Evolutionary conservation across 2,113 vertebrate genomes (phyloP).

Genomic region (Albula goreensis): DNA sequence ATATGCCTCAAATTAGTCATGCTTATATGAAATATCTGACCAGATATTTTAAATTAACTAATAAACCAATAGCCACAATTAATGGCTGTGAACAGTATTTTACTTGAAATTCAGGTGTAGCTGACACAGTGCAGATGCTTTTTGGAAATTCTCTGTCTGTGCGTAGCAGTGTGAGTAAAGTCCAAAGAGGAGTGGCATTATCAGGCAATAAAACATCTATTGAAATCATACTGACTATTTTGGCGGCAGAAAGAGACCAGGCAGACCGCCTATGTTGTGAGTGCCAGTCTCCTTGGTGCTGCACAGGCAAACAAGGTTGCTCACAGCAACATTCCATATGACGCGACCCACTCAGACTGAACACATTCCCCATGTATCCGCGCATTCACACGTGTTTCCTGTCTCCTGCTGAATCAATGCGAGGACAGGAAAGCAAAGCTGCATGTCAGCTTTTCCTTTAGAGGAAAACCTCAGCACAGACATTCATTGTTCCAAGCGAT

Average conservation of each 20-base stretch:
- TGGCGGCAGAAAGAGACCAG: neutral
- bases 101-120: neutral
- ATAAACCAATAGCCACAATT: neutral
- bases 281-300: constrained; percentile 54
- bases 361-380: constrained; percentile 67
- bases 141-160: neutral
- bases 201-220: constrained; percentile 12
- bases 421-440: constrained; percentile 58
- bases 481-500: constrained; percentile 60
- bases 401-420: constrained; percentile 47
- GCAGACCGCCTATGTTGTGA: constrained; percentile 17
- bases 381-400: constrained; percentile 71
- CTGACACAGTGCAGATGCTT: neutral
- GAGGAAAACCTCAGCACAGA: constrained; percentile 54
- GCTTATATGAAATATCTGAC: neutral
- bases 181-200: neutral
- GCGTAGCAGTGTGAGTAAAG: neutral
- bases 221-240: neutral
- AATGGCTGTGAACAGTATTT: neutral
- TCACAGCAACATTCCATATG: constrained; percentile 54
- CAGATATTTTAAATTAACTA: neutral
- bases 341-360: constrained; percentile 33
- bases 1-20: neutral
- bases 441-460: constrained; percentile 64
- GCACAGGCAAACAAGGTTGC: constrained; percentile 46